Percentiles rank a stretch among this genome's conserved stretches.
These are phyloP conservation scores for Orthosia cruda DNA, from an alignment of 2,888 invertebrate species.

Conservation along the genomic window DNA sequence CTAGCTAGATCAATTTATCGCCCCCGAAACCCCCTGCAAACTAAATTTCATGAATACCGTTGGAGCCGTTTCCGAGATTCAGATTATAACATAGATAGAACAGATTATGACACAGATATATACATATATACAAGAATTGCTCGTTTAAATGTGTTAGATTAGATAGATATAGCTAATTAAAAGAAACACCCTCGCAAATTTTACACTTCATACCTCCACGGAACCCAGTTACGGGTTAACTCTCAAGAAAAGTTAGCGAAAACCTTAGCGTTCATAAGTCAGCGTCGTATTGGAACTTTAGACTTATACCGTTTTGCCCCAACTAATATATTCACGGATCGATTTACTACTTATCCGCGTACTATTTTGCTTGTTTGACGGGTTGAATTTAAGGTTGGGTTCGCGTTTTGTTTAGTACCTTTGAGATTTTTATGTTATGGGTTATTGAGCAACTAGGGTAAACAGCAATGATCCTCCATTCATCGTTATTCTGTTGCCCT, in stretches of 20 bases:
- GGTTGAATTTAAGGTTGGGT: background rate
- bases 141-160: no score
- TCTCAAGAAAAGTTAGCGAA: conserved; percentile 77
- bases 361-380: conserved; percentile 46
- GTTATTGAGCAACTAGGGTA: background rate
- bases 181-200: background rate
- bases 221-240: conserved; percentile 71
- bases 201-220: conserved; percentile 39
- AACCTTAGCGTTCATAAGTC: conserved; percentile 76
- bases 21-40: no score
- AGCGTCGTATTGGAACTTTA: conserved; percentile 70
- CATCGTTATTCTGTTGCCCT: no score
- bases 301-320: conserved; percentile 62
- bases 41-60: no score
- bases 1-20: no score
- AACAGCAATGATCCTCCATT: background rate
- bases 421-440: background rate
- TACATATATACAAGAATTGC: no score
- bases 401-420: background rate
- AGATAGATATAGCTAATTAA: background rate
- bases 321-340: conserved; percentile 61
- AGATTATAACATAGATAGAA: no score
- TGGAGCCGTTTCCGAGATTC: no score
- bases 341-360: conserved; percentile 45
- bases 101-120: no score